Evolutionary conservation across 2,113 vertebrate species (phyloP).

Genomic region (Harpagus bidentatus): DNA sequence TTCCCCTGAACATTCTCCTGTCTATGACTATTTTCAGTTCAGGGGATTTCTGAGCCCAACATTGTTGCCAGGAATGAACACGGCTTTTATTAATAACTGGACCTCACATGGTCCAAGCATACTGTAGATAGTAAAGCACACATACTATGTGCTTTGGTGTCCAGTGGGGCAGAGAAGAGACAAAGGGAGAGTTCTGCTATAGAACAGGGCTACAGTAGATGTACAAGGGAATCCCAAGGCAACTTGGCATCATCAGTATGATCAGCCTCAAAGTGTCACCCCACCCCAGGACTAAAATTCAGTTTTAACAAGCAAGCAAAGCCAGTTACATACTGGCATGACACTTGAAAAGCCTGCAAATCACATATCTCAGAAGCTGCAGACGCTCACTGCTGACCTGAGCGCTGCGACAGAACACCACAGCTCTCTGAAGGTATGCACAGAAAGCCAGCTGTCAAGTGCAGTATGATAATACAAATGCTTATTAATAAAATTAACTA

Average conservation of each 20-base stretch:
- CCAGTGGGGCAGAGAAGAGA: not conserved
- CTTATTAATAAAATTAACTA: not conserved
- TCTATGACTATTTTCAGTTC: not conserved
- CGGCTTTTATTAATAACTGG: not conserved
- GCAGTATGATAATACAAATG: not conserved
- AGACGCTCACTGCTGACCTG: rapidly evolving
- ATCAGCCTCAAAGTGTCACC: not conserved
- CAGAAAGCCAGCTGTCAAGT: not conserved
- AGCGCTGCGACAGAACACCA: rapidly evolving
- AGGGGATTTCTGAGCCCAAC: not conserved
- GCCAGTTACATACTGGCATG: not conserved
- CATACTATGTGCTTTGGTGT: not conserved
- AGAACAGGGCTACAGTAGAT: not conserved
- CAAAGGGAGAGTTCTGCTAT: not conserved
- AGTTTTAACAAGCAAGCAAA: not conserved
- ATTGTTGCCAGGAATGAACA: not conserved
- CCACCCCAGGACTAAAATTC: not conserved
- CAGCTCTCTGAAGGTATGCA: not conserved
- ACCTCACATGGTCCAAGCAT: not conserved
- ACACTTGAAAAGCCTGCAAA: not conserved
- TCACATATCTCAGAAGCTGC: not conserved
- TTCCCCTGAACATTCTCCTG: not conserved
- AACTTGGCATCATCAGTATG: not conserved
- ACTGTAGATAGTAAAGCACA: not conserved
- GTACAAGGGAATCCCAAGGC: not conserved